Evolutionary conservation across 2,888 invertebrate genomes (phyloP).

Genomic region (Drosophila meridiana): DNA sequence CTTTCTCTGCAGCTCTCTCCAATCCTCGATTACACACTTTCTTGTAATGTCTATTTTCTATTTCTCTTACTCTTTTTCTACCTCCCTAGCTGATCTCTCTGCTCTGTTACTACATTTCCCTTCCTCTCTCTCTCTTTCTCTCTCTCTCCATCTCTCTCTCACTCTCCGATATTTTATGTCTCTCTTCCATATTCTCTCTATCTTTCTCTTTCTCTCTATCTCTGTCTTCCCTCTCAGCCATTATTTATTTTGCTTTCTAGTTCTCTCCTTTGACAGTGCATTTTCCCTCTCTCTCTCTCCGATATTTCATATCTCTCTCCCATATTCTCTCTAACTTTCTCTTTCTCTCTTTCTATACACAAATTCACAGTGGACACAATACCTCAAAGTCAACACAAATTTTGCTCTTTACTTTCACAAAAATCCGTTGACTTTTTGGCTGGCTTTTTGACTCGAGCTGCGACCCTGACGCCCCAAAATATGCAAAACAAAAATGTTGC

Average conservation of each 20-base stretch:
- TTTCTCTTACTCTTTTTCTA: background rate
- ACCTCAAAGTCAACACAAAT: background rate
- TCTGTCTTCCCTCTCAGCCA: too few species aligned
- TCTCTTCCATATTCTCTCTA: too few species aligned
- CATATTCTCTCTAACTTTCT: background rate
- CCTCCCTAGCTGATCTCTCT: too few species aligned
- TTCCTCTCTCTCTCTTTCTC: background rate
- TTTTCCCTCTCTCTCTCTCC: background rate
- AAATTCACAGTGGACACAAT: background rate
- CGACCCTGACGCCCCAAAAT: conserved; percentile 34
- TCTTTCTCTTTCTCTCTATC: background rate
- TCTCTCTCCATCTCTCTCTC: background rate
- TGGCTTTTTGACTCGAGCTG: conserved; percentile 26
- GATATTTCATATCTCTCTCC: background rate
- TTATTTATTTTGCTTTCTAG: too few species aligned
- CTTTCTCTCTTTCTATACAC: background rate
- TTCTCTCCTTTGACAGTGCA: too few species aligned
- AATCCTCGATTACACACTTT: too few species aligned
- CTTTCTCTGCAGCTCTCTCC: too few species aligned
- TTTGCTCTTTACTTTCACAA: conserved; percentile 9
- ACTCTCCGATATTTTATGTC: too few species aligned
- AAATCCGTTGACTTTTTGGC: conserved; percentile 39
- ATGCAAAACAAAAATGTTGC: conserved; percentile 43
- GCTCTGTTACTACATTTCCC: too few species aligned
- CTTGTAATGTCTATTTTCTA: too few species aligned